Evolutionary conservation across 2,113 vertebrate species (phyloP), one percentile per base, ranked within the genome.

Genomic region (Melanocharis versteri): DNA sequence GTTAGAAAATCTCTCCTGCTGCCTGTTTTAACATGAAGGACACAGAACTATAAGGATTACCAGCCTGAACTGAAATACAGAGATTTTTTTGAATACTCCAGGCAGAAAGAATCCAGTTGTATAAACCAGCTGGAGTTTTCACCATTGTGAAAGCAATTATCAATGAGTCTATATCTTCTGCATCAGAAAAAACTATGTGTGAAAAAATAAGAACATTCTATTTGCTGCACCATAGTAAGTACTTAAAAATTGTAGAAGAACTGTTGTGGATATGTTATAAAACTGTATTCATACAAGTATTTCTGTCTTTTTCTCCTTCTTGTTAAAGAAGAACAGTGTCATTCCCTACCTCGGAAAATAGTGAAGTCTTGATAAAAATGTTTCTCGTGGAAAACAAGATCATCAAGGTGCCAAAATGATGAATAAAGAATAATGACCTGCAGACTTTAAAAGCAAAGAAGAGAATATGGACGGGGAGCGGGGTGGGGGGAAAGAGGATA

Each of bases 401-500:
- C 35, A 68, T 85, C 50, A 53, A 65, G 64, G 61, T 45, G 14
- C 21, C 53, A 83, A 39, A 94, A 78, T 4, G 2, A 66, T 19
- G 27, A 87, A 19, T 28, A 51, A 81, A 87, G 19, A 89, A 39
- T 27, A 77, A 65, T 28, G 22, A 58, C 47, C 14, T 82, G 15
- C 10, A 81, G 60, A 60, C 19, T 48, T 87, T 50, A 66, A 83
- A 57, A 65, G 9, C 8, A n/a, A 13, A 40, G 22, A 73, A 47
- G 26, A 70, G 11, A 77, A 80, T 2, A 3, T 21, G 11, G 2
- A 64, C 5, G 1, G 17, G 9, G 4, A n/a, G n/a, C n/a, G n/a
- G n/a, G n/a, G n/a, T n/a, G n/a, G 7, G 3, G 3, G 4, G 7
- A 54, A 60, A 15, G 6, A 5, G 1, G 5, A 0, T n/a, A 57